Percentiles rank a stretch among this genome's conserved stretches.
Evolutionary conservation across 2,888 invertebrate species (phyloP).

Genomic region (Eucriotettix oculatus): DNA sequence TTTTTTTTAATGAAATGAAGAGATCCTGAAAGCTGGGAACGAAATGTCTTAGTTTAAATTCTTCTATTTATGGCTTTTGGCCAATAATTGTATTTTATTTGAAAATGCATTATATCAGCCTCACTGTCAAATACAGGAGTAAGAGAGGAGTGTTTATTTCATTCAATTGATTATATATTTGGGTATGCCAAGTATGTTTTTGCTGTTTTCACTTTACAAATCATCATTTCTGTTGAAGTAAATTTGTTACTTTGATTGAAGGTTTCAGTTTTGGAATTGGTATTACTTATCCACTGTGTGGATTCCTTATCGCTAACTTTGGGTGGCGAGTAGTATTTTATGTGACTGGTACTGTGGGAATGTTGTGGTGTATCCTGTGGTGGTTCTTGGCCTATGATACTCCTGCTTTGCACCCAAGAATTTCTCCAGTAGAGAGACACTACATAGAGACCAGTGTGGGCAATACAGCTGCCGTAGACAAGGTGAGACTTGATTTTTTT

Average conservation of each 20-base stretch:
- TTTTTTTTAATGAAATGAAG: too few species aligned
- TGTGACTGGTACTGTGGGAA: slow-evolving; percentile 46
- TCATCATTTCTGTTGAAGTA: too few species aligned
- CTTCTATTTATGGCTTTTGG: too few species aligned
- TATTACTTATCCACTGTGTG: slow-evolving; percentile 50
- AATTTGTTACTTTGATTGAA: slow-evolving; percentile 17
- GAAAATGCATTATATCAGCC: too few species aligned
- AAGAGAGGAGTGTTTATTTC: too few species aligned
- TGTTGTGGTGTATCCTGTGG: slow-evolving; percentile 50
- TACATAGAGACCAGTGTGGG: slow-evolving; percentile 47
- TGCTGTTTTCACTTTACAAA: too few species aligned
- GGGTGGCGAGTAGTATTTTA: slow-evolving; percentile 55
- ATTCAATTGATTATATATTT: too few species aligned
- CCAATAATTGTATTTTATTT: too few species aligned
- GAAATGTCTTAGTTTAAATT: too few species aligned
- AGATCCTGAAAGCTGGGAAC: too few species aligned
- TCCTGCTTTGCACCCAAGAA: slow-evolving; percentile 49
- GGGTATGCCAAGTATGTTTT: too few species aligned
- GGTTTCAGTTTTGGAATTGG: slow-evolving; percentile 61
- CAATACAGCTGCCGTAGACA: slow-evolving; percentile 31
- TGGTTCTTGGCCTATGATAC: slow-evolving; percentile 50
- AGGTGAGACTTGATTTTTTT: slow-evolving; percentile 19
- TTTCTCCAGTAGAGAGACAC: slow-evolving; percentile 41
- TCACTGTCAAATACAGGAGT: too few species aligned
- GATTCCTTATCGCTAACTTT: slow-evolving; percentile 46